phyloP scores from a whole-genome alignment of 1,140 invertebrate species.

The Leptopilina boulardi region DNA sequence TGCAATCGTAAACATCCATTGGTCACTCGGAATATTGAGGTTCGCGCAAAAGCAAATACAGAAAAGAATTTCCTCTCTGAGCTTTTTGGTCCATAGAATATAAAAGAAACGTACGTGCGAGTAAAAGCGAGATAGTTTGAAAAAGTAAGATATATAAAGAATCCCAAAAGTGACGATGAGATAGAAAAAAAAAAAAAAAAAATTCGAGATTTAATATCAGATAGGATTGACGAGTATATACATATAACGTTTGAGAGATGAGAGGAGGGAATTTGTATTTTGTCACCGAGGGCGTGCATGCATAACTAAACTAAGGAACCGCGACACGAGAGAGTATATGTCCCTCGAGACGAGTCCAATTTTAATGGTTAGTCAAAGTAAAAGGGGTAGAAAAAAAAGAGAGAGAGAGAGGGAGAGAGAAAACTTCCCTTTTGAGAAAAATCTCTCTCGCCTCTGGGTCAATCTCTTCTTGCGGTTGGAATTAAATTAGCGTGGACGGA shows the following conservation, averaged over 20 bases:
- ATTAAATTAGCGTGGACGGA: constrained; percentile 22
- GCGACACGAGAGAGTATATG: constrained; percentile 40
- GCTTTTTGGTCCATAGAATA: too few species aligned
- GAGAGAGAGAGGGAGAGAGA: too few species aligned
- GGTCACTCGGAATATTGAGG: too few species aligned
- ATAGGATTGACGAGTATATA: constrained; percentile 71
- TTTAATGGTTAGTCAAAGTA: constrained; percentile 55
- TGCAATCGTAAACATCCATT: too few species aligned
- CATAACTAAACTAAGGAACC: constrained; percentile 60
- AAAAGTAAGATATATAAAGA: constrained; percentile 41
- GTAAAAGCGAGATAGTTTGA: constrained; percentile 22
- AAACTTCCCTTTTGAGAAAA: constrained; percentile 29
- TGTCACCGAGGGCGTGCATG: constrained; percentile 64
- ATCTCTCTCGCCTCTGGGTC: constrained; percentile 15
- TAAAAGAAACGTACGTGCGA: background rate
- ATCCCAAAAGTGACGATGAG: constrained; percentile 47
- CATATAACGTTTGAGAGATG: constrained; percentile 32
- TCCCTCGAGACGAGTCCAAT: constrained; percentile 55
- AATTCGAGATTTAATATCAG: constrained; percentile 72
- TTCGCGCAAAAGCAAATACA: too few species aligned
- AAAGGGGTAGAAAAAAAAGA: background rate
- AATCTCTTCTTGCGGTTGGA: constrained; percentile 23
- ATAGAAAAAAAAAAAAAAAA: constrained; percentile 46
- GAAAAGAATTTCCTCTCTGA: too few species aligned
- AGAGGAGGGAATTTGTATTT: constrained; percentile 64